Percentiles rank a stretch among this genome's conserved stretches.
These are phyloP conservation scores for Monarcha castaneiventris DNA, from an alignment of 2,113 vertebrate species.

Conservation along the genomic window DNA sequence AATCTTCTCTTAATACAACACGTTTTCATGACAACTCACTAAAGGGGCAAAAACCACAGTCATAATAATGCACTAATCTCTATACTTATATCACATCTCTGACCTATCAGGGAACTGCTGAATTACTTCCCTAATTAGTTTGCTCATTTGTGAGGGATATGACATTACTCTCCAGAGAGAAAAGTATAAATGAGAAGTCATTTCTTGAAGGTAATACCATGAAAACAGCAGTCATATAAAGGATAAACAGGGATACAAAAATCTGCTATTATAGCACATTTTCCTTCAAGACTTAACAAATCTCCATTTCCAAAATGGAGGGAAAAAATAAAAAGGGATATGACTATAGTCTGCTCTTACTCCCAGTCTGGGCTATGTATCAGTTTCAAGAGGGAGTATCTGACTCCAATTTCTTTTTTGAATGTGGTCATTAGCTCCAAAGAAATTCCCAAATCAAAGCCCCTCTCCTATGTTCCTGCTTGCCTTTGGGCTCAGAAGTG, in stretches of 20 bases:
- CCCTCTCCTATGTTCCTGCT: not conserved
- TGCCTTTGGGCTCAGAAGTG: not conserved
- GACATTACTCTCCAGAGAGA: not conserved
- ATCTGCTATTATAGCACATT: slow-evolving; percentile 4
- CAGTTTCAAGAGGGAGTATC: not conserved
- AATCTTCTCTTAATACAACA: not conserved
- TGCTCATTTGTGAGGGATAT: slow-evolving; percentile 4
- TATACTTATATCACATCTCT: not conserved
- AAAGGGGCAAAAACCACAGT: not conserved
- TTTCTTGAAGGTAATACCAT: not conserved
- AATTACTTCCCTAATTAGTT: slow-evolving; percentile 58
- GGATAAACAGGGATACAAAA: not conserved
- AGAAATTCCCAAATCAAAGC: not conserved
- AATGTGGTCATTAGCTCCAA: not conserved
- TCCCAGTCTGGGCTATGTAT: not conserved
- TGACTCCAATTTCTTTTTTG: not conserved
- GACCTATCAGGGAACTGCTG: not conserved
- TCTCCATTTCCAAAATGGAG: not conserved
- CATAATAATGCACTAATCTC: not conserved
- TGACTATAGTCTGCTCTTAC: not conserved
- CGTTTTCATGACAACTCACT: not conserved
- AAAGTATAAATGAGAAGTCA: not conserved
- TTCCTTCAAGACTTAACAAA: not conserved
- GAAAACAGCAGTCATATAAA: not conserved
- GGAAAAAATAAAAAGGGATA: not conserved